Base-by-base conservation (phyloP, 2,797 vertebrate genomes). In the Prionace glauca region DNA sequence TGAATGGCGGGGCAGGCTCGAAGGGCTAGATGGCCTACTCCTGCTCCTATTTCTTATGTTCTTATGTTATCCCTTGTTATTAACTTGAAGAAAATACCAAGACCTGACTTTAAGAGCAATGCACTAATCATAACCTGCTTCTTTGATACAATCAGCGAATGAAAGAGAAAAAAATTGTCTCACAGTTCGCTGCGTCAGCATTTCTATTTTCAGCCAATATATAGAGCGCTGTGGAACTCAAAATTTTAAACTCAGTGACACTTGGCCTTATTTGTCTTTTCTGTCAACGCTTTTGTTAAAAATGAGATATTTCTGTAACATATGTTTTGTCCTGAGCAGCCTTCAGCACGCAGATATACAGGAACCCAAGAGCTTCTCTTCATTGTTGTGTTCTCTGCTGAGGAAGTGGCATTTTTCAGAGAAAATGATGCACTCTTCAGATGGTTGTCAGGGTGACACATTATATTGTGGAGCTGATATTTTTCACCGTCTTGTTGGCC, bases 391-490 rank as follows among this genome's bases (percentile, higher is more conserved):
- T 91, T 62, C 32, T 65, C 32, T 20, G 29, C 88, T 91, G 32
- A 9, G 88, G 29, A 91, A 91, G 60, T 91, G 29, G 88, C 88
- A 91, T n/a, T 91, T 91, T 65, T 91, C 88, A 65, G 60, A 29
- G 32, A 91, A 65, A 91, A 62, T 65, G 88, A 91, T 91, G 56
- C 50, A 90, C 56, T 90, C 56, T 90, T 62, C 87, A 90, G 56
- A 62, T 90, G 88, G 88, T 91, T 91, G 88, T 65, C 88, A 91
- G 16, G 88, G 14, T 56, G 32, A 91, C 88, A 91, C 88, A 91
- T 91, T 91, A n/a, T 60, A 65, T 91, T 9, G 32, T 67, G 60
- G 60, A 65, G 18, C 87, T 91, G 88, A 29, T 91, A n/a, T 91
- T 91, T 91, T 65, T 91, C 56, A 65, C 60, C 29, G 29, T 91